Evolutionary conservation across 1,140 invertebrate genomes (phyloP).

Genomic region (Cotesia typhae): DNA sequence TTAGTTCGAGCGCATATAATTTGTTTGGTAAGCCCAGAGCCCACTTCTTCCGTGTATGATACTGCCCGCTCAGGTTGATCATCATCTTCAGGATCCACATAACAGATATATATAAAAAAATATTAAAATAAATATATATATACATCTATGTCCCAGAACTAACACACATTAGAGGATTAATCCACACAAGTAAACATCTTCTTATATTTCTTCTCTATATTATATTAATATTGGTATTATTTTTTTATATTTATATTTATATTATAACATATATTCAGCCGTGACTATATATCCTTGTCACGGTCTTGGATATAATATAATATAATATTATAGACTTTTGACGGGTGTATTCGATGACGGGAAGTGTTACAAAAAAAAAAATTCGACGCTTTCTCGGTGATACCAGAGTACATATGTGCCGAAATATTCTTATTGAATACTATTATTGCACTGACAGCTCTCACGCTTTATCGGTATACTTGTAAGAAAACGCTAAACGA

Average conservation of each 20-base stretch:
- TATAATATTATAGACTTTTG: neutral
- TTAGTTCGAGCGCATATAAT: constrained; percentile 44
- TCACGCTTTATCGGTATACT: neutral
- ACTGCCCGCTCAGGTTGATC: neutral
- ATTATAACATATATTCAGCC: neutral
- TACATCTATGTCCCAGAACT: constrained; percentile 21
- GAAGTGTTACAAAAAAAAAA: neutral
- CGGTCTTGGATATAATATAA: neutral
- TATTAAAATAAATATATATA: neutral
- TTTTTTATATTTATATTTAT: neutral
- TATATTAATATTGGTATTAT: neutral
- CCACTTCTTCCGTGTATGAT: constrained; percentile 36
- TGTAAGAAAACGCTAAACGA: constrained; percentile 1
- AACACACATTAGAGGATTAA: constrained; percentile 7
- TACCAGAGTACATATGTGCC: constrained; percentile 17
- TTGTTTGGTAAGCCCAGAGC: constrained; percentile 42
- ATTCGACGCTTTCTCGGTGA: constrained; percentile 18
- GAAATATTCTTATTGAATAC: constrained; percentile 30
- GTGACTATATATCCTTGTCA: constrained; percentile 30
- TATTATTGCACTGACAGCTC: constrained; percentile 25
- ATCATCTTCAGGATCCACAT: neutral
- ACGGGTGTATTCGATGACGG: neutral
- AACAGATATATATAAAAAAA: neutral
- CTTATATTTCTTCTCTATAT: no score
- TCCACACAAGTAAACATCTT: neutral